phyloP scores from a whole-genome alignment of 2,113 vertebrate genomes.

The Petrocephalus zakoni region DNA sequence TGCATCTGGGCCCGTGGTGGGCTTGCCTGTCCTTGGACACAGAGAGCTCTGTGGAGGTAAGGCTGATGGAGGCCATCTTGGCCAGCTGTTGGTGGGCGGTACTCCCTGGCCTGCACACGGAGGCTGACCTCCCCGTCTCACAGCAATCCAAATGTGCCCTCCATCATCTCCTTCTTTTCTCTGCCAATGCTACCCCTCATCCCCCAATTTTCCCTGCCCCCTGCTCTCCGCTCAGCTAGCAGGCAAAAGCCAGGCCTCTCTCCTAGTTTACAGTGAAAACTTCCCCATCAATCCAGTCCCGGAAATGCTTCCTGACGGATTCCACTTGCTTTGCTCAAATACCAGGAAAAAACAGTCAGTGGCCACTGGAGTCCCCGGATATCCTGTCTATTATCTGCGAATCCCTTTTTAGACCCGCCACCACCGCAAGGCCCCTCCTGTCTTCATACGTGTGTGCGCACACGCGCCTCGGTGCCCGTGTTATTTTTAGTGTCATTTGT shows the following conservation, averaged over 20 bases:
- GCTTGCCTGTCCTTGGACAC: not conserved
- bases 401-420: slow-evolving; percentile 28
- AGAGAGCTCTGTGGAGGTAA: not conserved
- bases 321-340: slow-evolving; percentile 25
- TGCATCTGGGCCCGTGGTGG: not conserved
- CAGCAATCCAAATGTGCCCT: not conserved
- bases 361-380: not conserved
- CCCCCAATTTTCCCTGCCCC: not conserved
- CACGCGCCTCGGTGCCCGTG: slow-evolving; percentile 17
- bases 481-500: slow-evolving; percentile 14
- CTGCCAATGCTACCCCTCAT: not conserved
- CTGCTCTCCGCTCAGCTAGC: not conserved
- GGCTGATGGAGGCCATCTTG: not conserved
- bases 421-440: slow-evolving; percentile 16
- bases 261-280: slow-evolving; percentile 18
- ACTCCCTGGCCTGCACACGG: not conserved
- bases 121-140: not conserved
- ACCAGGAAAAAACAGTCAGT: slow-evolving; percentile 9
- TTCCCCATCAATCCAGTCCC: slow-evolving; percentile 24
- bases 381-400: slow-evolving; percentile 14
- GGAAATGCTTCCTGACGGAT: slow-evolving; percentile 8
- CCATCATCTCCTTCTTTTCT: not conserved
- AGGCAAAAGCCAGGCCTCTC: slow-evolving; percentile 18
- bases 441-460: not conserved
- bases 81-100: not conserved